Base-by-base conservation (phyloP, 2,113 vertebrate genomes). In the Anguilla japonica region DNA sequence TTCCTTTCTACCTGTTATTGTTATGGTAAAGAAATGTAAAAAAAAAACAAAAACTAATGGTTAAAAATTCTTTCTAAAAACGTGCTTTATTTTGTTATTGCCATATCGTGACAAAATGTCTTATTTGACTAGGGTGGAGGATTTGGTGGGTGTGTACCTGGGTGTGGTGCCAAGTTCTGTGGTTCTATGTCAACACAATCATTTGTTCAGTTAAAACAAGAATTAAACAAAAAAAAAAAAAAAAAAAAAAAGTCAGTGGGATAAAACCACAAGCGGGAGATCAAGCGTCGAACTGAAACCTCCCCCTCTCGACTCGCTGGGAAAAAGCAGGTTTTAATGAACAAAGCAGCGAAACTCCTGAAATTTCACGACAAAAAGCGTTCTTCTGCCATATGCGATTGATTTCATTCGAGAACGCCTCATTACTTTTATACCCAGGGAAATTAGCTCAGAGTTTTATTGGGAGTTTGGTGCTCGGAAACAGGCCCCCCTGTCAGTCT, bases 81-180 rank as follows among this genome's bases (percentile, higher is more conserved):
- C 60, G 2, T 75, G 71, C n/a, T 75, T 75, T 0, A 29, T 85
- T 90, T 89, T 34, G 34, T 89, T 88, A 79, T 67, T 89, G 82
- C 83, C 89, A 84, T 89, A 85, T 89, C 88, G 84, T 81, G 83
- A 75, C 86, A 87, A 87, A 85, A 84, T 87, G 8, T 86, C 83
- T 34, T 90, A 87, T 92, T 91, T 91, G 88, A 88, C 88, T 84
- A 91, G 88, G 91, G 90, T 91, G 91, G 90, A 84, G 40, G 75
- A 56, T 84, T 84, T 84, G 67, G 29, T 79, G 39, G 78, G 90
- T 89, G 91, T 84, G 85, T 87, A 85, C 71, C 90, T 88, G 90
- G 91, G 90, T 87, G 88, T 83, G 57, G 89, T 88, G 84, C 41
- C 88, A 53, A 46, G 87, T 86, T 88, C 88, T 87, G 87, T 63